phyloP scores from a whole-genome alignment of 2,113 vertebrate genomes.

The Platichthys flesus region DNA sequence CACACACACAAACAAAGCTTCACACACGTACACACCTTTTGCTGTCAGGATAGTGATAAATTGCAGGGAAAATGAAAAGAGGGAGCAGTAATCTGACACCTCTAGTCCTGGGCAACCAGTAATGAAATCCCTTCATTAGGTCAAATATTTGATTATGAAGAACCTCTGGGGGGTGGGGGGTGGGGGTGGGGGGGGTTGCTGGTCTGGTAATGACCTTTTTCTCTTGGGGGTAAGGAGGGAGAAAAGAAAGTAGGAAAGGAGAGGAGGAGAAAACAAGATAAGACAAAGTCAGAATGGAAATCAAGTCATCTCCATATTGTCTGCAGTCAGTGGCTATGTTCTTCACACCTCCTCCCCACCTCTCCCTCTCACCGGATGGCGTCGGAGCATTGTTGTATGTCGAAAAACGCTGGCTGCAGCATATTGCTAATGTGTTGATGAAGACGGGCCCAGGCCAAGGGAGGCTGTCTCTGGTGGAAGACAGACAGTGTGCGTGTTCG shows the following conservation, averaged over 20 bases:
- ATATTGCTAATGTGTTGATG: conserved; percentile 79
- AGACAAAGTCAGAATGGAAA: conserved; percentile 15
- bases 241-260: conserved; percentile 6
- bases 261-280: conserved; percentile 1
- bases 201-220: conserved; percentile 62
- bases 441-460: conserved; percentile 67
- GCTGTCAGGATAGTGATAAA: conserved; percentile 76
- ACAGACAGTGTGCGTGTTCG: conserved; percentile 74
- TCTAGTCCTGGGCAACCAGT: conserved; percentile 70
- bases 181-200: conserved; percentile 16
- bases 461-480: conserved; percentile 69
- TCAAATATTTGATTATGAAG: conserved; percentile 80
- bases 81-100: conserved; percentile 71
- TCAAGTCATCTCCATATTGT: conserved; percentile 34
- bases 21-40: conserved; percentile 37
- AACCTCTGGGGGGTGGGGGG: conserved; percentile 48
- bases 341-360: conserved; percentile 52
- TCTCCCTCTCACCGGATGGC: conserved; percentile 38
- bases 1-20: conserved; percentile 15
- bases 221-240: conserved; percentile 31
- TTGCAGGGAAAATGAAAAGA: conserved; percentile 76
- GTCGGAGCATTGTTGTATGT: conserved; percentile 54
- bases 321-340: conserved; percentile 17
- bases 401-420: conserved; percentile 70
- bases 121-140: conserved; percentile 81